Evolutionary conservation across 2,888 invertebrate genomes (phyloP).

Genomic region (Mycalesis mineus): DNA sequence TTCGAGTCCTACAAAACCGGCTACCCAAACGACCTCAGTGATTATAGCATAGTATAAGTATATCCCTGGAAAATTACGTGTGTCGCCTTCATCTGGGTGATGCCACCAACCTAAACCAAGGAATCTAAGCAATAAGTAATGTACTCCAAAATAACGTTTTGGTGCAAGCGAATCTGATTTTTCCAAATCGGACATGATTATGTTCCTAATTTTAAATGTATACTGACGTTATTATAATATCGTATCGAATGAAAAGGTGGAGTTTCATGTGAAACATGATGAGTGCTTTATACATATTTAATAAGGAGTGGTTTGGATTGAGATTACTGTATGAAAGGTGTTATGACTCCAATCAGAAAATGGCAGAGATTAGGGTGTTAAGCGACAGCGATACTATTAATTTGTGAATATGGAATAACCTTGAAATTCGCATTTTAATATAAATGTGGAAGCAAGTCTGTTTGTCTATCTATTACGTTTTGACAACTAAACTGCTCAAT

Average conservation of each 20-base stretch:
- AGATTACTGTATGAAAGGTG: background rate
- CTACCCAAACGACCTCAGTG: slow-evolving; percentile 64
- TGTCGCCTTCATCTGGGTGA: slow-evolving; percentile 59
- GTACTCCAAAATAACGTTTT: slow-evolving; percentile 54
- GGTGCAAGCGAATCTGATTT: slow-evolving; percentile 33
- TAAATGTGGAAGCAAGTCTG: no score
- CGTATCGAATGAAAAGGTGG: background rate
- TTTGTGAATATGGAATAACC: no score
- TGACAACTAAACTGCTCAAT: no score
- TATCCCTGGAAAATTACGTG: slow-evolving; percentile 56
- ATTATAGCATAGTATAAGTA: slow-evolving; percentile 62
- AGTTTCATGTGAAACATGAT: background rate
- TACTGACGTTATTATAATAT: background rate
- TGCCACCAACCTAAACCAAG: slow-evolving; percentile 73
- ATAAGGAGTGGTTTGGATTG: background rate
- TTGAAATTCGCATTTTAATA: no score
- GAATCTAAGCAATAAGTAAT: slow-evolving; percentile 56
- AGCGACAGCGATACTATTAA: no score
- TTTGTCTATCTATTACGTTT: no score
- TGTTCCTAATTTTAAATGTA: background rate
- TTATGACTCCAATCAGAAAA: background rate
- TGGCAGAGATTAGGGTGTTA: background rate
- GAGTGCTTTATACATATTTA: background rate
- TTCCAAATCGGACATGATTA: slow-evolving; percentile 17
- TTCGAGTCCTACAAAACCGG: slow-evolving; percentile 66